Evolutionary conservation across 2,797 vertebrate species (phyloP).

Genomic region (Onychomys arenicola): DNA sequence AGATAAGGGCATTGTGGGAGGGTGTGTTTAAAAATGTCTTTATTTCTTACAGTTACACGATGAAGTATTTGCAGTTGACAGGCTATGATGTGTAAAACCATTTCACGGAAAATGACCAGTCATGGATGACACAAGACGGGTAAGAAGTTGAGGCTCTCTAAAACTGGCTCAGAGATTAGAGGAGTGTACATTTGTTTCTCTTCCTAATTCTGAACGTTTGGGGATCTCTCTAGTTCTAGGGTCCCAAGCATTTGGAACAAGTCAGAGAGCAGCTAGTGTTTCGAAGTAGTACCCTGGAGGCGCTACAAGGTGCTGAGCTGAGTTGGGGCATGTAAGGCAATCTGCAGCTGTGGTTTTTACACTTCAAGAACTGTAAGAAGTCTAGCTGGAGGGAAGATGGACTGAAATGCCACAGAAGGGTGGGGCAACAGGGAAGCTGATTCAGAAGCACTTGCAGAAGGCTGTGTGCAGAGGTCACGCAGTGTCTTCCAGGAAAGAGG

Average conservation of each 20-base stretch:
- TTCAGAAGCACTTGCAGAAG: not conserved
- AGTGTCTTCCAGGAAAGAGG: not conserved
- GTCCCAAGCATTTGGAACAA: not conserved
- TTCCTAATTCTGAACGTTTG: not conserved
- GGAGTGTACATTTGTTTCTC: not conserved
- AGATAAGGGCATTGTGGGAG: not conserved
- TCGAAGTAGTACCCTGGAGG: not conserved
- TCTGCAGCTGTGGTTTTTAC: not conserved
- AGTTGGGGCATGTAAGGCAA: rapidly evolving
- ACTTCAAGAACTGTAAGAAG: not conserved
- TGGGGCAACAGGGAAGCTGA: not conserved
- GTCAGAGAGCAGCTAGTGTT: not conserved
- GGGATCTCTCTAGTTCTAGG: not conserved
- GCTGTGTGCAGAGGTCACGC: not conserved
- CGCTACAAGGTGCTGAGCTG: not conserved
- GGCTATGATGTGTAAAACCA: not conserved
- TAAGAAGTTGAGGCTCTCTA: not conserved
- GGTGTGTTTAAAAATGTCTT: not conserved
- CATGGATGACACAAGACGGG: not conserved
- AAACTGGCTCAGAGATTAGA: not conserved
- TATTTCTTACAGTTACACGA: constrained; percentile 10
- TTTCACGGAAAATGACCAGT: not conserved
- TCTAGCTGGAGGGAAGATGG: not conserved
- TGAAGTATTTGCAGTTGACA: constrained; percentile 17
- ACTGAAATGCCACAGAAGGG: too few species aligned